phyloP scores from a whole-genome alignment of 2,113 vertebrate species.

The Acrocephalus kingi region DNA sequence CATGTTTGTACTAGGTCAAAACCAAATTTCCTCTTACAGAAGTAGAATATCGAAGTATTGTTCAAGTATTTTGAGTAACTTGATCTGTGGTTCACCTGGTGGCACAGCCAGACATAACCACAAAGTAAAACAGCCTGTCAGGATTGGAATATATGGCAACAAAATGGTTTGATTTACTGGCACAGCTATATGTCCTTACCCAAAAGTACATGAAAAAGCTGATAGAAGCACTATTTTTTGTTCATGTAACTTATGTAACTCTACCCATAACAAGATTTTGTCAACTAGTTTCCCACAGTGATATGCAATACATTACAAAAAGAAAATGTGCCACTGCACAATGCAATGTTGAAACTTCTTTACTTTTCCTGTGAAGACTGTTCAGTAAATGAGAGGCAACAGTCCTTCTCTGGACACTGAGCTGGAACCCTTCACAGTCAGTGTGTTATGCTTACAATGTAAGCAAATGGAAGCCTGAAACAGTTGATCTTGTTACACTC shows the following conservation, averaged over 20 bases:
- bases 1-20: neutral
- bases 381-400: neutral
- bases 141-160: neutral
- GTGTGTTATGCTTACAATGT: neutral
- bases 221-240: neutral
- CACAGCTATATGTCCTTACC: neutral
- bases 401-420: neutral
- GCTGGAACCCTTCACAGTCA: neutral
- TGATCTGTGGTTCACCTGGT: neutral
- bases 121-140: neutral
- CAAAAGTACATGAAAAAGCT: neutral
- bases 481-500: neutral
- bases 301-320: neutral
- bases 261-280: neutral
- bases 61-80: neutral
- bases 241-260: neutral
- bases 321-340: neutral
- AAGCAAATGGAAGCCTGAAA: neutral
- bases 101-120: neutral
- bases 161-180: neutral
- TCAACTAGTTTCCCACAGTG: neutral
- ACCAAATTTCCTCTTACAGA: neutral
- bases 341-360: neutral
- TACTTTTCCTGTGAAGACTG: neutral
- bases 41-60: neutral